Evolutionary conservation across 1,140 invertebrate genomes (phyloP).

Genomic region (Aphidius gifuensis): DNA sequence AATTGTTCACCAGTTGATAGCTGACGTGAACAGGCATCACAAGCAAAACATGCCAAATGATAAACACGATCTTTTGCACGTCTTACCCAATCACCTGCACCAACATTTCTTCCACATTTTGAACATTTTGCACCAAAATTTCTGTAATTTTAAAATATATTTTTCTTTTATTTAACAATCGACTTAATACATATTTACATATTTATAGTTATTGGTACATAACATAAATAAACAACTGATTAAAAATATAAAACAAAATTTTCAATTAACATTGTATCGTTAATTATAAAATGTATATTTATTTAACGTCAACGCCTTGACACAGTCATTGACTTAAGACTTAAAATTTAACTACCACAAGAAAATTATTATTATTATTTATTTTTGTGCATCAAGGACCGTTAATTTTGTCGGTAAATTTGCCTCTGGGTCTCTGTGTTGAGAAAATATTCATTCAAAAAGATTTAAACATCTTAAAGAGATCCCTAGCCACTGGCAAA

Average conservation of each 20-base stretch:
- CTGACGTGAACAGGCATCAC: slow-evolving; percentile 94
- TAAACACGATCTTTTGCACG: slow-evolving; percentile 91
- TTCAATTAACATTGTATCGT: not conserved
- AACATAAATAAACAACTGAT: slow-evolving; percentile 3
- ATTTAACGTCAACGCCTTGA: not conserved
- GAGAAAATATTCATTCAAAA: slow-evolving; percentile 31
- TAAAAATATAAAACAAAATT: no score
- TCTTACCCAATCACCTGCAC: slow-evolving; percentile 94
- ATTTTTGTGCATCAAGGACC: slow-evolving; percentile 2
- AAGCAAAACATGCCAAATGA: slow-evolving; percentile 97
- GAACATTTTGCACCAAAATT: slow-evolving; percentile 95
- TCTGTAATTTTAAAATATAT: slow-evolving; percentile 58
- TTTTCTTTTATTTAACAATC: slow-evolving; percentile 24
- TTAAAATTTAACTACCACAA: not conserved
- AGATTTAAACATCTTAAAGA: slow-evolving; percentile 26
- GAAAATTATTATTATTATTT: not conserved
- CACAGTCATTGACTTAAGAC: not conserved
- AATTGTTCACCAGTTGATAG: slow-evolving; percentile 97
- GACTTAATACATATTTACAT: not conserved
- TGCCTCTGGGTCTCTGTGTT: not conserved
- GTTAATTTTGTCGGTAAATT: slow-evolving; percentile 9
- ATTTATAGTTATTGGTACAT: not conserved
- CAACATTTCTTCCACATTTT: slow-evolving; percentile 89
- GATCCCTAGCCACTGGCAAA: not conserved
- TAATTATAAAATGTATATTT: slow-evolving; percentile 8